A percentile compares a stretch with the other conserved stretches of the same genome.
Conservation (phyloP, 2,113 vertebrate species). For the Phyllostomus hastatus region DNA sequence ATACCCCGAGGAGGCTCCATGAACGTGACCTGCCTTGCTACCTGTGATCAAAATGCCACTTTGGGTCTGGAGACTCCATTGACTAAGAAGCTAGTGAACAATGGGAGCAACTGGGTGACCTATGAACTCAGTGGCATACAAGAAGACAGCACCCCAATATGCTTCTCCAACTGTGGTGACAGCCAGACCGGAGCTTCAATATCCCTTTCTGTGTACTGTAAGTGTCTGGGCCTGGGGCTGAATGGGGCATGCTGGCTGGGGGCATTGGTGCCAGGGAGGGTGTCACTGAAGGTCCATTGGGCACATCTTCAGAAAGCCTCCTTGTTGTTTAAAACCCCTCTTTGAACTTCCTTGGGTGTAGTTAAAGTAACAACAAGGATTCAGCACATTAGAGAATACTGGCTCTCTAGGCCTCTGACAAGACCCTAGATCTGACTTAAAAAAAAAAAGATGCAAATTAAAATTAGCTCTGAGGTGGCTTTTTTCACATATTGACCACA, state of each 20-base stretch:
- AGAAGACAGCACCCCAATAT: rapidly evolving
- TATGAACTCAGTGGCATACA: not conserved
- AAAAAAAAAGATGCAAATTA: not conserved
- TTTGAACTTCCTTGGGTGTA: not conserved
- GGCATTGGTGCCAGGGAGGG: not conserved
- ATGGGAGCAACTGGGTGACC: not conserved
- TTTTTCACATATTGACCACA: not conserved
- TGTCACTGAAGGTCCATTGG: not conserved
- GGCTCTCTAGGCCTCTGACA: not conserved
- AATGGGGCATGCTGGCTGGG: too few relatives aligned
- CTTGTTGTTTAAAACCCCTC: not conserved
- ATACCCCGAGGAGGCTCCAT: constrained; percentile 41
- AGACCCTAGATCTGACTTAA: not conserved
- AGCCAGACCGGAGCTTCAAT: rapidly evolving
- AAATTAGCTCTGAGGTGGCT: not conserved
- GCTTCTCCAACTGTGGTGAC: rapidly evolving
- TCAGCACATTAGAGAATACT: not conserved
- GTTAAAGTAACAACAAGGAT: not conserved
- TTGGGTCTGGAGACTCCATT: constrained; percentile 39
- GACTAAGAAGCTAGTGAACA: rapidly evolving
- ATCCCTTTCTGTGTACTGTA: constrained; percentile 55
- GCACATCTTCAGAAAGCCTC: not conserved
- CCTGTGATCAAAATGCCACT: rapidly evolving
- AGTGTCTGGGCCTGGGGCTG: constrained; percentile 17
- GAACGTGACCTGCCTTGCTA: constrained; percentile 61